Conservation (phyloP, 2,797 vertebrate genomes). For the Myoxocephalus aenaeus region DNA sequence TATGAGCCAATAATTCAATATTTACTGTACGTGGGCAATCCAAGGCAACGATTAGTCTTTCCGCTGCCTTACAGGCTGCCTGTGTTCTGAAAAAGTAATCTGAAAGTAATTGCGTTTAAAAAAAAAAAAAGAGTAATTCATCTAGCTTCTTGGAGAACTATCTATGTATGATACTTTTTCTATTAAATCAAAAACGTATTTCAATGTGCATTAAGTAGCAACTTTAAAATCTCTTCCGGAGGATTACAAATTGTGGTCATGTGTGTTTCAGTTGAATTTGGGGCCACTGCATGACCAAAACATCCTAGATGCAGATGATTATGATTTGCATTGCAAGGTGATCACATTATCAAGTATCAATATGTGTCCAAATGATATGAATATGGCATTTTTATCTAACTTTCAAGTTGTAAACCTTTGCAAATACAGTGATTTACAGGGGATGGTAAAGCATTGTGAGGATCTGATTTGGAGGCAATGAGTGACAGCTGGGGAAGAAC, state of each 20-base stretch:
- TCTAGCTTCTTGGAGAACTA: not conserved
- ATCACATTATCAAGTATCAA: conserved; percentile 37
- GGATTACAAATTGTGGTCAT: not conserved
- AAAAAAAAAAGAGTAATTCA: conserved; percentile 23
- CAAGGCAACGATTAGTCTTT: conserved; percentile 60
- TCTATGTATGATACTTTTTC: not conserved
- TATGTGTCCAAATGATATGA: conserved; percentile 36
- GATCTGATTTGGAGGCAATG: conserved; percentile 74
- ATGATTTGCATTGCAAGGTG: conserved; percentile 29
- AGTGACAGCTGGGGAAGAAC: conserved; percentile 82
- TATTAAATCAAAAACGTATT: conserved; percentile 27
- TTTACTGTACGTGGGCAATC: conserved; percentile 69
- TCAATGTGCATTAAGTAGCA: not conserved
- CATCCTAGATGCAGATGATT: conserved; percentile 27
- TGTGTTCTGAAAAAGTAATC: conserved; percentile 40
- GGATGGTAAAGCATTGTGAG: conserved; percentile 56
- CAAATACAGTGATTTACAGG: conserved; percentile 65
- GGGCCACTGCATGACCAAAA: conserved; percentile 18
- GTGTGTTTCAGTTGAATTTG: conserved; percentile 25
- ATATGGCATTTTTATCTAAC: conserved; percentile 38
- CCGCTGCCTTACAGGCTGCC: conserved; percentile 39
- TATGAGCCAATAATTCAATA: conserved; percentile 73
- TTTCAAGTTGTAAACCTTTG: conserved; percentile 42
- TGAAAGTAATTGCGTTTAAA: conserved; percentile 28
- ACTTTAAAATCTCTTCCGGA: conserved; percentile 11